Evolutionary conservation across 2,113 vertebrate genomes (phyloP).

Genomic region (Ciconia boyciana): DNA sequence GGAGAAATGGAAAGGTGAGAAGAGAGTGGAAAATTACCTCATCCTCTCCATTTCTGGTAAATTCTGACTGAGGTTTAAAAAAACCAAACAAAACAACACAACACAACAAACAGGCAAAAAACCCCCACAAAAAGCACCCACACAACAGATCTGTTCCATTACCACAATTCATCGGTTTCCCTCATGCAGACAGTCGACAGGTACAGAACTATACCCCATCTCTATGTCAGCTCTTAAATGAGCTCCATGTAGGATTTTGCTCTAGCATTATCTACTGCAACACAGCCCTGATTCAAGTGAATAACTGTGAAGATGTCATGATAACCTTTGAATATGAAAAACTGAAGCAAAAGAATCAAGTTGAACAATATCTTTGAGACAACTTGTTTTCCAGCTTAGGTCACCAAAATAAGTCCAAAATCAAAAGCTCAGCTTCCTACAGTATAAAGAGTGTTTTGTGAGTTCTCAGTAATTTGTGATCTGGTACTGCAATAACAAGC

Average conservation of each 20-base stretch:
- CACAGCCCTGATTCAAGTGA: background rate
- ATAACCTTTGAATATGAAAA: background rate
- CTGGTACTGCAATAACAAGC: background rate
- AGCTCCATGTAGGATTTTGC: background rate
- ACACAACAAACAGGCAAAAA: background rate
- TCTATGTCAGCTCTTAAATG: background rate
- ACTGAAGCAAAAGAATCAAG: background rate
- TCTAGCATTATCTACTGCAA: background rate
- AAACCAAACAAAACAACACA: background rate
- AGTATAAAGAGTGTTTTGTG: background rate
- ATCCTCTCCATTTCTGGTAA: background rate
- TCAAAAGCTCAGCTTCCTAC: background rate
- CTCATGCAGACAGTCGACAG: fast-evolving
- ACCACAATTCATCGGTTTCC: background rate
- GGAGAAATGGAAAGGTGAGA: background rate
- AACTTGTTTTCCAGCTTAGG: background rate
- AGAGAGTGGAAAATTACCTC: background rate
- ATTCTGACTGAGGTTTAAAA: background rate
- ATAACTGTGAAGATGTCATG: fast-evolving
- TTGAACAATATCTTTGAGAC: background rate
- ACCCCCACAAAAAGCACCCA: background rate
- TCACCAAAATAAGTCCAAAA: background rate
- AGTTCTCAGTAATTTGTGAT: background rate
- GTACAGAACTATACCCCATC: background rate
- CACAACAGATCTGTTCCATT: background rate